phyloP scores from a whole-genome alignment of 2,888 invertebrate species.

The Euplexia lucipara region DNA sequence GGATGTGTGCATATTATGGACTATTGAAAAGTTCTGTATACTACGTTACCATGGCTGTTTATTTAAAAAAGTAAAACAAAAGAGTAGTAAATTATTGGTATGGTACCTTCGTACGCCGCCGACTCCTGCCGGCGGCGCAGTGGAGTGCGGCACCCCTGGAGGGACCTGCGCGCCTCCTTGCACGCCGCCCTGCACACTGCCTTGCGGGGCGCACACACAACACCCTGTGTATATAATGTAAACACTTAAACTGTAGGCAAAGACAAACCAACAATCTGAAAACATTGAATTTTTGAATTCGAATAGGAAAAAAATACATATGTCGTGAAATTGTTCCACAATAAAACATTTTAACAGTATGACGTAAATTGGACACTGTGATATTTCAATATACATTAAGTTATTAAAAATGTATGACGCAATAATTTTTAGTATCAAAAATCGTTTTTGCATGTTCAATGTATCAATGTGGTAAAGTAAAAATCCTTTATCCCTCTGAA shows the following conservation, averaged over 20 bases:
- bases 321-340: background rate
- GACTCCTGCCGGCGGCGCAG: constrained; percentile 90
- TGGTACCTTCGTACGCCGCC: constrained; percentile 91
- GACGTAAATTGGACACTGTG: background rate
- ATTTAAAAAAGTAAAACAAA: constrained; percentile 30
- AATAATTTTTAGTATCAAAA: no score
- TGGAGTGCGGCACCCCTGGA: constrained; percentile 88
- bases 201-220: constrained; percentile 91
- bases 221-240: constrained; percentile 80
- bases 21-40: constrained; percentile 41
- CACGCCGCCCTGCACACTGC: constrained; percentile 90
- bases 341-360: constrained; percentile 25
- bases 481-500: constrained; percentile 34
- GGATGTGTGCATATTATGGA: constrained; percentile 22
- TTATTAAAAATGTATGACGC: no score
- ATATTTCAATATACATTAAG: background rate
- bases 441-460: constrained; percentile 12
- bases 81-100: constrained; percentile 30
- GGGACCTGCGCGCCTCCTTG: constrained; percentile 89
- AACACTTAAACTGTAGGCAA: constrained; percentile 55
- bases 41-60: constrained; percentile 28
- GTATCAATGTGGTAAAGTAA: constrained; percentile 5
- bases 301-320: background rate
- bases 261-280: constrained; percentile 25
- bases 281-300: constrained; percentile 12